phyloP scores from a whole-genome alignment of 2,113 vertebrate genomes.

The Cyanocitta stelleri region DNA sequence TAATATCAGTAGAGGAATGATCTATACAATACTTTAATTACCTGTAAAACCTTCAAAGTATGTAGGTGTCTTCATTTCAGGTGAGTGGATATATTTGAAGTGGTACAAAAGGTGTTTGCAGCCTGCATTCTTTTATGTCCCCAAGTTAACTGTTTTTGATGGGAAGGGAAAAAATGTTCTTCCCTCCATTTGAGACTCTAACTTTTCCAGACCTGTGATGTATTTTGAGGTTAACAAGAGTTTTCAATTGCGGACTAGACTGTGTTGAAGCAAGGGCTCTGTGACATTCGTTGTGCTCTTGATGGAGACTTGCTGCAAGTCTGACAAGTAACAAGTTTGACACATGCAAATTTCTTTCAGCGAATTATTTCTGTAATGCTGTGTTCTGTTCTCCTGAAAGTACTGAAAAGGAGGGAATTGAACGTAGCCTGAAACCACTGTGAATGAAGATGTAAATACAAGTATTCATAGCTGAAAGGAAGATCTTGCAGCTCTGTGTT shows the following conservation, averaged over 20 bases:
- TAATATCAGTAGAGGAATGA: neutral
- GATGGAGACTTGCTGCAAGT: neutral
- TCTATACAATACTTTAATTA: neutral
- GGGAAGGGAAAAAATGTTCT: neutral
- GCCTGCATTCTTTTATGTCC: neutral
- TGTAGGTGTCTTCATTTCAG: neutral
- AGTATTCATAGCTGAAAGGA: constrained; percentile 30
- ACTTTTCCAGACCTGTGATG: neutral
- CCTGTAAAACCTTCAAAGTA: neutral
- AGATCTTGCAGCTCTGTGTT: constrained; percentile 1
- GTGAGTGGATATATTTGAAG: neutral
- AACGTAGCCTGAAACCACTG: neutral
- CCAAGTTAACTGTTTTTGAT: neutral
- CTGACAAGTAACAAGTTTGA: neutral
- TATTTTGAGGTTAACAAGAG: neutral
- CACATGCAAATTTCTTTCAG: neutral
- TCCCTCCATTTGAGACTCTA: neutral
- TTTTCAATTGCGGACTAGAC: neutral
- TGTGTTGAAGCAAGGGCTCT: neutral
- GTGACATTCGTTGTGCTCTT: neutral
- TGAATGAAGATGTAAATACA: constrained; percentile 32
- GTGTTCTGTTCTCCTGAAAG: neutral
- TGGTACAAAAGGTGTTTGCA: neutral
- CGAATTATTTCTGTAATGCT: neutral
- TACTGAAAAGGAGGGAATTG: neutral